Evolutionary conservation across 2,888 invertebrate species (phyloP), one percentile per base, ranked within the genome.

Genomic region (Desoria tigrina): DNA sequence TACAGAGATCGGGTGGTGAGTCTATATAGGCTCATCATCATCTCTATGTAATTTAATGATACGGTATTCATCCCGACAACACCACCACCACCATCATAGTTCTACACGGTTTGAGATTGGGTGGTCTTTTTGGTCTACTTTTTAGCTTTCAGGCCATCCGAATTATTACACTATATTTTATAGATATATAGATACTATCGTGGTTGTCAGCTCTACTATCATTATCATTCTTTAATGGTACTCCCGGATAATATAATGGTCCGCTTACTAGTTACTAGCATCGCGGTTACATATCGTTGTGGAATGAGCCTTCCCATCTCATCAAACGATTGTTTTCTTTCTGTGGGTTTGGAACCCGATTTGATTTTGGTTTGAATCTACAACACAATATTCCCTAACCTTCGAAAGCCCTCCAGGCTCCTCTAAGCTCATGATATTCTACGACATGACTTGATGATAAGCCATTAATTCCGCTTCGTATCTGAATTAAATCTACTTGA

Each of bases 11-110:
- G 11, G 4, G 6, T 32, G 11, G 32, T 32, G 11, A 32, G 32
- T 11, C 32, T 11, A 32, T 32, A 32, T 4, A 32, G n/a, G n/a
- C n/a, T n/a, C n/a, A 32, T 32, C 32, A 26, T 54, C 27, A 54
- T 54, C 28, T 54, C 28, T 28, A 54, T 27, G 32, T 54, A 54
- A 54, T 54, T 54, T 54, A 54, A 54, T 54, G 54, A 54, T 28
- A 54, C 28, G 27, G 28, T 54, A 54, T 54, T 54, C 54, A 54
- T 27, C 51, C 51, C 18, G 18, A 14, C 24, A 4, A 51, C 14
- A 18, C 4, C 4, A 6, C 4, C 6, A 24, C 7, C 23, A 51
- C 26, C 51, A 24, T 32, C 32, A 32, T 32, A 32, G 32, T 32
- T 32, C 32, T 32, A 32, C 32, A 32, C 11, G 32, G 32, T 32